These are phyloP conservation scores for Lasioglossum morio DNA, from an alignment of 2,888 invertebrate species.

Conservation along the genomic window DNA sequence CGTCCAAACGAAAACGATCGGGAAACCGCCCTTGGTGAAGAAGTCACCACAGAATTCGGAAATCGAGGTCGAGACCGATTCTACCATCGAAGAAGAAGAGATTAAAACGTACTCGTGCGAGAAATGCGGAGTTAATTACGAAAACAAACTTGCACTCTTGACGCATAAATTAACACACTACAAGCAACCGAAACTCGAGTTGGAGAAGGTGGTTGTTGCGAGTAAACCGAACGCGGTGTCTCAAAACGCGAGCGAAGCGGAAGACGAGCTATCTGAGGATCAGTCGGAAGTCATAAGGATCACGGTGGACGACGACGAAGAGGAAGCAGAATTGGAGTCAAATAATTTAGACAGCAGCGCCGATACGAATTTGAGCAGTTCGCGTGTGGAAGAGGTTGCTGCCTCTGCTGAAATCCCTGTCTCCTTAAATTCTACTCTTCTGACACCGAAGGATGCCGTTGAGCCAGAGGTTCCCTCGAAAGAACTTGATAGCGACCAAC, in stretches of 20 bases:
- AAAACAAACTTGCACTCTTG: conserved; percentile 72
- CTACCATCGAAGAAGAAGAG: neutral
- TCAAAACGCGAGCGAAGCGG: neutral
- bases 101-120: conserved; percentile 43
- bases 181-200: conserved; percentile 75
- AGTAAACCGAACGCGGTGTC: neutral
- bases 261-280: conserved; percentile 31
- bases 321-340: conserved; percentile 30
- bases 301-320: conserved; percentile 53
- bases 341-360: neutral
- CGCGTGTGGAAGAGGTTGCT: neutral
- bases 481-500: conserved; percentile 9
- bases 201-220: conserved; percentile 67
- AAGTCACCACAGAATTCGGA: neutral
- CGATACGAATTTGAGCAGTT: neutral
- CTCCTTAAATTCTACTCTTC: no score
- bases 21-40: neutral
- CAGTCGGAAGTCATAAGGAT: conserved; percentile 29
- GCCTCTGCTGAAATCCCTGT: neutral
- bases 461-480: neutral
- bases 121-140: conserved; percentile 72
- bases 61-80: neutral
- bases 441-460: neutral
- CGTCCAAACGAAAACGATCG: neutral
- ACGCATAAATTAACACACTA: conserved; percentile 78